These are phyloP conservation scores for Cryptocheilus praepositus DNA, from an alignment of 2,888 invertebrate species.

Conservation along the genomic window DNA sequence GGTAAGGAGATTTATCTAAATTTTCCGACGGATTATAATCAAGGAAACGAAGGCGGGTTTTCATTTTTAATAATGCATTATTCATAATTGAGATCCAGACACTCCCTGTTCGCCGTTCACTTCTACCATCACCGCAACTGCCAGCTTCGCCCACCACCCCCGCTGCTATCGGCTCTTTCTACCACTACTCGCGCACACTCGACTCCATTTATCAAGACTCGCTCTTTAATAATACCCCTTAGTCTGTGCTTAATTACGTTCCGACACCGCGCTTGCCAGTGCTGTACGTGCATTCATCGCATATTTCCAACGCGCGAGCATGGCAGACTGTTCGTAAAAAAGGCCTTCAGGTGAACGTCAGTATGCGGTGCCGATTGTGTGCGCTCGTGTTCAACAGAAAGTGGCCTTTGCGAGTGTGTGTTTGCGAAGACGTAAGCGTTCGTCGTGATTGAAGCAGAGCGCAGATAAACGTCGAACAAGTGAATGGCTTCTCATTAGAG, in stretches of 20 bases:
- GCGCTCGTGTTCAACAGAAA: too few relatives aligned
- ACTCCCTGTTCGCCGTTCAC: constrained; percentile 2
- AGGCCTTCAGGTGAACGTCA: too few relatives aligned
- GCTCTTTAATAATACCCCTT: constrained; percentile 55
- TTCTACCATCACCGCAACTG: not conserved
- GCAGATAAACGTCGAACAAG: too few relatives aligned
- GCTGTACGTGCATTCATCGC: constrained; percentile 24
- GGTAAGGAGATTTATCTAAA: constrained; percentile 55
- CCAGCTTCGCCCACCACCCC: not conserved
- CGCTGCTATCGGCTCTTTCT: constrained; percentile 8
- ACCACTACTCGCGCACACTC: not conserved
- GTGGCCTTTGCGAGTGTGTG: too few relatives aligned
- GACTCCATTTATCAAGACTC: constrained; percentile 48
- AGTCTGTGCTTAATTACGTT: constrained; percentile 54
- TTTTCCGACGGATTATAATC: constrained; percentile 58
- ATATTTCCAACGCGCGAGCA: too few relatives aligned
- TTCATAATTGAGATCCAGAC: constrained; percentile 49
- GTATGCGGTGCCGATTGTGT: too few relatives aligned
- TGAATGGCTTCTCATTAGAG: too few relatives aligned
- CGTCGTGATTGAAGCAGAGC: too few relatives aligned
- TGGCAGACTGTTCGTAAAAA: too few relatives aligned
- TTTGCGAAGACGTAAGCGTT: too few relatives aligned
- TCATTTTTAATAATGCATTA: constrained; percentile 53
- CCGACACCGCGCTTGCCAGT: constrained; percentile 23
- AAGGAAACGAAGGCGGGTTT: constrained; percentile 45